Evolutionary conservation across 2,797 vertebrate species (phyloP), one percentile per base, ranked within the genome.

Genomic region (Tauraco hartlaubi): DNA sequence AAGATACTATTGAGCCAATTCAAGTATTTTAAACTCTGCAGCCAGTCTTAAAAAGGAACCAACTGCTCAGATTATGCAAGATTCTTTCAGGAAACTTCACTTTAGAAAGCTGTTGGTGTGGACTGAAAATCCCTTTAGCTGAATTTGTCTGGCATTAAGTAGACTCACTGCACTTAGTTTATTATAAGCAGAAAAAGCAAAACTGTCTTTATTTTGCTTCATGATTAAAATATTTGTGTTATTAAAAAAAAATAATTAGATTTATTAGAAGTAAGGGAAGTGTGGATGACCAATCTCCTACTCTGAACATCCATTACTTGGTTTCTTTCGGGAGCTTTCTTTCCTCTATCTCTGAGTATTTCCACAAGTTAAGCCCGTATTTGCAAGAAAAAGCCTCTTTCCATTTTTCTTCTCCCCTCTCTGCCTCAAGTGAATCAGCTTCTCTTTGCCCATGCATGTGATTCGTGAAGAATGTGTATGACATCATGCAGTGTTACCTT

Each of bases 371-470:
- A 46, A 63, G 66, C 13, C 23, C 3, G 2, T 39, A 22, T 84
- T 88, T 85, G 9, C 44, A 73, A 58, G 44, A 28, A 68, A 33
- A 64, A 67, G 11, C 13, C 18, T 58, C 21, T 35, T 31, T 59
- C 23, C 29, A 14, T 82, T 73, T 46, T 54, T 5, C 4, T 76
- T 76, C 31, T 76, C 5, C 8, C 9, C 5, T 68, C 12, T 15
- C 8, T 1, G 0, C 17, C 29, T 43, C 2, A 0, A 66, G 16
- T 56, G 59, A 51, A 72, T 69, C 33, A 54, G 22, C 46, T 75
- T 67, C 18, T 66, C 26, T 77, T 85, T 68, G 80, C 21, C 43
- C 7, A 5, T 22, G 31, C 4, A 11, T 12, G 12, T 62, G 12
- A n/a, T 56, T 89, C n/a, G 5, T 52, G 54, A 43, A 66, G 3